Evolutionary conservation across 2,888 invertebrate species (phyloP), one percentile per base, ranked within the genome.

Genomic region (Lochmaea crataegi): DNA sequence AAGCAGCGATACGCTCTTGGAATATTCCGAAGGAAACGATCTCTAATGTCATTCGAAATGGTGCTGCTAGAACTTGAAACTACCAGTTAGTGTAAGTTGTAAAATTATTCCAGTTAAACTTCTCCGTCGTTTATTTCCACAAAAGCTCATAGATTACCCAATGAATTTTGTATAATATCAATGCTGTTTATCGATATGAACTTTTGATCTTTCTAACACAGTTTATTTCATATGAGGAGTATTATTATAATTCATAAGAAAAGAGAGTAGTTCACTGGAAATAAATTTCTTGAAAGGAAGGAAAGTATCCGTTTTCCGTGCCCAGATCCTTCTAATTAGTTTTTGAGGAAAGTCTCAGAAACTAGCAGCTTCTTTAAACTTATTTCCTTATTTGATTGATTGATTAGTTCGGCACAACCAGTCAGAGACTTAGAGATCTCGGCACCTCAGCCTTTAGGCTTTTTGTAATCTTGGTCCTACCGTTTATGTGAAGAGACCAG

Each of bases 51-150:
- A 38, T 60, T 60, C n/a, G 60, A 38, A 79, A 69, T 75, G 75
- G 75, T 75, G 76, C 76, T 74, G 74, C 75, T 79, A 76, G 75
- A 80, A 80, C 74, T 80, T 75, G 68, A 74, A 73, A 58, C 76
- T 78, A 74, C 75, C 79, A 79, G 78, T 80, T 79, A 75, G 72
- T 63, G 72, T 68, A 77, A 80, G 74, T 78, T 79, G 66, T 63
- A 72, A 74, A 80, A 80, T 79, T 80, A 80, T 80, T 78, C 77
- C 77, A 74, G 71, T 76, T 38, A 68, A 77, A 75, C 68, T 72
- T 66, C 74, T 45, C 70, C 57, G 63, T 42, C 61, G 70, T 72
- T 66, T 61, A 69, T 42, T 72, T 71, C 63, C 63, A 56, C 48
- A 48, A 69, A 64, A 32, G 41, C 66, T 70, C 63, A 66, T 68